These are phyloP conservation scores for Synergus umbraculus DNA, from an alignment of 2,888 invertebrate species.

Conservation along the genomic window DNA sequence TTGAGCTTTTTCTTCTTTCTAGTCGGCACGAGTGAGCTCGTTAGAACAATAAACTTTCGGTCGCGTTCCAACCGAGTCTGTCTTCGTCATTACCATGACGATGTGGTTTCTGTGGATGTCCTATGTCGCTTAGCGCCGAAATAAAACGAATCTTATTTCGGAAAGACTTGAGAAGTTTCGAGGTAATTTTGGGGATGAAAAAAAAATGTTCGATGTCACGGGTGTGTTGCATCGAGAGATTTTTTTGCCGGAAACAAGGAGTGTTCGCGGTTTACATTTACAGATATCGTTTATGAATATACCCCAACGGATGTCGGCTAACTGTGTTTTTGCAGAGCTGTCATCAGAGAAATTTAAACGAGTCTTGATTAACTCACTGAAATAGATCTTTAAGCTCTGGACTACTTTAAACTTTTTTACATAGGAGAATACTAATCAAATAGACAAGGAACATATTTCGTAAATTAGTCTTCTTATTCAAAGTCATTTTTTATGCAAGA, in stretches of 20 bases:
- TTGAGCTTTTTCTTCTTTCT: slow-evolving; percentile 28
- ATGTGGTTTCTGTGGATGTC: slow-evolving; percentile 42
- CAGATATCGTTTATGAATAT: slow-evolving; percentile 38
- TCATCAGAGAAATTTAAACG: slow-evolving; percentile 28
- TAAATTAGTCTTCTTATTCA: background rate
- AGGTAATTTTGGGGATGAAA: background rate
- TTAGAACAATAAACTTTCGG: slow-evolving; percentile 67
- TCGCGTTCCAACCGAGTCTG: slow-evolving; percentile 38
- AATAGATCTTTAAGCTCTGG: slow-evolving; percentile 22
- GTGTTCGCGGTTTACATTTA: slow-evolving; percentile 23
- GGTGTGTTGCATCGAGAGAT: background rate
- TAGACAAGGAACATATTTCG: slow-evolving; percentile 16
- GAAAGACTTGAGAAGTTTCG: slow-evolving; percentile 17
- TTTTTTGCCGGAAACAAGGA: slow-evolving; percentile 20
- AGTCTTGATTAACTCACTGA: slow-evolving; percentile 36
- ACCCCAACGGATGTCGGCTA: slow-evolving; percentile 22
- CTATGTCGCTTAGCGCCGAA: slow-evolving; percentile 31
- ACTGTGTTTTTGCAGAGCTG: slow-evolving; percentile 27
- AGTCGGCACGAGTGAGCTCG: slow-evolving; percentile 61
- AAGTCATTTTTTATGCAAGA: background rate
- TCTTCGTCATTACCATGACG: slow-evolving; percentile 43
- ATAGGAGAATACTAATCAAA: background rate
- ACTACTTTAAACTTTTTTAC: slow-evolving; percentile 18
- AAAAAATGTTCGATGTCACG: slow-evolving; percentile 23
- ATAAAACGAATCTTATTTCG: slow-evolving; percentile 50